Conservation (phyloP, 1,140 invertebrate species). For the Macrosteles quadrilineatus region DNA sequence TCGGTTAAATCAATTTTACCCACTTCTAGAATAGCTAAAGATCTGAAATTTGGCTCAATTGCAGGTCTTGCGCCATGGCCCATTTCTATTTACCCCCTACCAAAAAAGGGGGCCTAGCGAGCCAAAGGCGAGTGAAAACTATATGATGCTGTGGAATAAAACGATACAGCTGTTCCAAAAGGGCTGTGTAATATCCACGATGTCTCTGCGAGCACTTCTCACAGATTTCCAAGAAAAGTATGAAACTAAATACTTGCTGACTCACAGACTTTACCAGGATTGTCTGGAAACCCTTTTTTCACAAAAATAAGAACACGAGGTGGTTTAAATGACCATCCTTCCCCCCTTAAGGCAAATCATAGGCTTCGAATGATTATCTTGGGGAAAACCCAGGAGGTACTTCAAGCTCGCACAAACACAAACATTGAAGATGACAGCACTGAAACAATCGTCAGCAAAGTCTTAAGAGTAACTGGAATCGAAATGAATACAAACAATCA, state of each 20-base stretch:
- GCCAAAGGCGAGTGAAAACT: too few species aligned
- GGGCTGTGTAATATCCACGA: background rate
- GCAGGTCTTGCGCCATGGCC: too few species aligned
- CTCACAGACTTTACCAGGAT: slow-evolving; percentile 37
- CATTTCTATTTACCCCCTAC: too few species aligned
- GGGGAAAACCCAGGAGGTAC: slow-evolving; percentile 34
- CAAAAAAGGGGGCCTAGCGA: too few species aligned
- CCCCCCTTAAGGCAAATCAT: slow-evolving; percentile 30
- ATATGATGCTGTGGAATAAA: slow-evolving; percentile 8
- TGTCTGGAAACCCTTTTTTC: slow-evolving; percentile 37
- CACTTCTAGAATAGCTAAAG: too few species aligned
- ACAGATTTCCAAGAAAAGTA: background rate
- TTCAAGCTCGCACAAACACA: slow-evolving; percentile 26
- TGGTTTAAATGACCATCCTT: slow-evolving; percentile 34
- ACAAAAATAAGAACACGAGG: slow-evolving; percentile 31
- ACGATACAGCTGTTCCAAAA: slow-evolving; percentile 22
- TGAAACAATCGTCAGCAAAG: slow-evolving; percentile 16
- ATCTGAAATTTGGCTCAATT: too few species aligned
- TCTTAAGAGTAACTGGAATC: slow-evolving; percentile 4
- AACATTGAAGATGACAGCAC: background rate
- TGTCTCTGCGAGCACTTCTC: background rate
- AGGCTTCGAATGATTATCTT: slow-evolving; percentile 33
- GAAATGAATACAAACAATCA: background rate
- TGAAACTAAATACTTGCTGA: slow-evolving; percentile 26
- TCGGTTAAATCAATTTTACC: too few species aligned